Evolutionary conservation across 2,113 vertebrate genomes (phyloP).

Genomic region (Neotoma lepida): DNA sequence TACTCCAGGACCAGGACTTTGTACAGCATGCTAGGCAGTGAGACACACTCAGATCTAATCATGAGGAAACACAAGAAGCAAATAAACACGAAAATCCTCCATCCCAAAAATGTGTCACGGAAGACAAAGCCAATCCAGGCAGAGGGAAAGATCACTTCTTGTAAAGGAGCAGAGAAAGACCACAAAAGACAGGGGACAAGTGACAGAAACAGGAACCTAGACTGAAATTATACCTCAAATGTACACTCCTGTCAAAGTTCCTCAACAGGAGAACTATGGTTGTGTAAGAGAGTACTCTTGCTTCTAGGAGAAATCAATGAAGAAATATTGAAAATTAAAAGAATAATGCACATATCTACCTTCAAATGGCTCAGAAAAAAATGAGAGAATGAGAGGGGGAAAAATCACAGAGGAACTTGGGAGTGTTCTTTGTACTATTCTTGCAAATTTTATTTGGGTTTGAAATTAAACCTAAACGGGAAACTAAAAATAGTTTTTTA

Average conservation of each 20-base stretch:
- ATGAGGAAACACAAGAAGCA: neutral
- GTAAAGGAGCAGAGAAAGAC: neutral
- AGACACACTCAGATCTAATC: neutral
- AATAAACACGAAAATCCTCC: neutral
- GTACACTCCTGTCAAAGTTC: neutral
- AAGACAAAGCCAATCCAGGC: neutral
- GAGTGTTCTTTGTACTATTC: neutral
- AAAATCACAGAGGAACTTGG: neutral
- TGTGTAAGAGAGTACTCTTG: neutral
- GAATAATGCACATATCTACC: neutral
- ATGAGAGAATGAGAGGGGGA: neutral
- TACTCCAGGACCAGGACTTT: neutral
- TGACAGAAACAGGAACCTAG: neutral
- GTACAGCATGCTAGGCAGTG: neutral
- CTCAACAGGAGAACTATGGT: neutral
- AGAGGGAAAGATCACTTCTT: neutral
- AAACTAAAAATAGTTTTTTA: neutral
- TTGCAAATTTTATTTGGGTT: neutral
- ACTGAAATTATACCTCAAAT: neutral
- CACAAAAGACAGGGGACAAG: neutral
- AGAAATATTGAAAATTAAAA: constrained; percentile 28
- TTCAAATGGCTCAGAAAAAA: neutral
- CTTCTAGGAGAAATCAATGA: constrained; percentile 2
- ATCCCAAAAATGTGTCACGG: neutral
- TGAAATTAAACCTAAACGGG: constrained; percentile 27